Base-by-base conservation (phyloP, 1,140 invertebrate species). In the Diachasmimorpha longicaudata region DNA sequence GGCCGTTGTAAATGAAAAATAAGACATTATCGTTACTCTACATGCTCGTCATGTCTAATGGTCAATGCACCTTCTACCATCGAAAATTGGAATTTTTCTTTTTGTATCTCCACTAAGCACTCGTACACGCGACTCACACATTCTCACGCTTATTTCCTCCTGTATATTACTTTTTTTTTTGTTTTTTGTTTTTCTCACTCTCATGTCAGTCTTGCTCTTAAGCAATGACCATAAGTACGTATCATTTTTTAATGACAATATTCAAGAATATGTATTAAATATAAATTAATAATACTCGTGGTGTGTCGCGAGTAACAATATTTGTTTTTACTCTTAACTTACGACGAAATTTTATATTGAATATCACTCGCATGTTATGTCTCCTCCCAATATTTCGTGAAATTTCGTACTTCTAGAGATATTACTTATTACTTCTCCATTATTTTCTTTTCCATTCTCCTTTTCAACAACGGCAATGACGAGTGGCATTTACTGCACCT, bases 251-350 rank as follows among this genome's bases (percentile, higher is more conserved):
- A 71, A 46, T 71, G 19, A 76, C 70, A 66, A 71, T 25, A 25
- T 44, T 76, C 39, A 70, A 48, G 44, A 66, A 71, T 76, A 70
- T 75, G 52, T 48, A 21, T 70, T 76, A 71, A 63, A 70, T 76
- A 76, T 76, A 70, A 76, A 76, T 70, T 76, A 71, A 76, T 71
- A 76, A 76, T 70, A 76, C 68, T 76, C 74, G 36, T 68, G 25
- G 58, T 3, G 72, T 42, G 42, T 72, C 36, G 71, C 52, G 71
- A 72, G 71, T 72, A 63, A 72, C 52, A 72, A 42, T 72, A 55
- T n/a, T 72, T 74, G 10, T 36, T 74, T 69, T 31, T 70, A 44
- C 5, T 70, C 36, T 21, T 55, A 25, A 70, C 48, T 75, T 70
- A 74, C 8, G 39, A 46, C 42, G 66, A 31, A 63, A 52, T 66